Evolutionary conservation across 2,113 vertebrate species (phyloP).

Genomic region (Pelecanus crispus): DNA sequence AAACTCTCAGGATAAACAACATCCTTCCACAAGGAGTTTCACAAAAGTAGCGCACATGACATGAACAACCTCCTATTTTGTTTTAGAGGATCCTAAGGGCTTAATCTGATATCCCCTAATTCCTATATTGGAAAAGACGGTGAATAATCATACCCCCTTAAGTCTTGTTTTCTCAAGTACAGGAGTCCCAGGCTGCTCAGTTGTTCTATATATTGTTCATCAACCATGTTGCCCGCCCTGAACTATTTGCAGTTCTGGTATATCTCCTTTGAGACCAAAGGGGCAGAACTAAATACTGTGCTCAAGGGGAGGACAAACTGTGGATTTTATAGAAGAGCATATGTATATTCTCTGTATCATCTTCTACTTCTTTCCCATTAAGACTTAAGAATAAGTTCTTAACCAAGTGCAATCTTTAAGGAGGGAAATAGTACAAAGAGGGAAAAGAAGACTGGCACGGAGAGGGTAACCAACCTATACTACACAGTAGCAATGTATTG

Average conservation of each 20-base stretch:
- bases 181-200: not conserved
- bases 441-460: not conserved
- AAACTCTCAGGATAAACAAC: not conserved
- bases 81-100: not conserved
- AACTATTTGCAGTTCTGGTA: not conserved
- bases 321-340: not conserved
- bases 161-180: not conserved
- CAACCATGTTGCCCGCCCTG: not conserved
- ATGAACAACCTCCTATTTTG: not conserved
- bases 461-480: not conserved
- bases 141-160: not conserved
- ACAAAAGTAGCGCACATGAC: not conserved
- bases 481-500: not conserved
- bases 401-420: not conserved
- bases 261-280: not conserved
- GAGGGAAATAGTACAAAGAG: not conserved
- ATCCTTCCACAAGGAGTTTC: not conserved
- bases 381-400: not conserved
- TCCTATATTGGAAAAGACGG: not conserved
- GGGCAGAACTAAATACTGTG: not conserved
- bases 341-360: not conserved
- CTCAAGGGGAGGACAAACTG: accelerated
- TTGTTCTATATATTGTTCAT: not conserved
- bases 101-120: not conserved
- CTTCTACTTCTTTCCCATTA: not conserved